Evolutionary conservation across 2,888 invertebrate species (phyloP).

Genomic region (Chrysolina americana): DNA sequence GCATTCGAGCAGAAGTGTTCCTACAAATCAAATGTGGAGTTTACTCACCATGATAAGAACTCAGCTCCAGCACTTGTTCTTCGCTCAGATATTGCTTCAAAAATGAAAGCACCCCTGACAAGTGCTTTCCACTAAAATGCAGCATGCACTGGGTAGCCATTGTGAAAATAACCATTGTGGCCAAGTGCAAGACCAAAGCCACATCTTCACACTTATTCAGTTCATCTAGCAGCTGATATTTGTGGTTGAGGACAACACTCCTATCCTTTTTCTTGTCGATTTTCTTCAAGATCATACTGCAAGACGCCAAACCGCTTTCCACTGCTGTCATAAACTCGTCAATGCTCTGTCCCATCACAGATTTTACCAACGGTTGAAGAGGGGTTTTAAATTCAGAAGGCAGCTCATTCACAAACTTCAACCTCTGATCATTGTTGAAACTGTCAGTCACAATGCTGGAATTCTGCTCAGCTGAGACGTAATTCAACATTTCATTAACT

Average conservation of each 20-base stretch:
- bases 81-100: slow-evolving; percentile 79
- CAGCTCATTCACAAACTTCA: slow-evolving; percentile 79
- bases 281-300: slow-evolving; percentile 88
- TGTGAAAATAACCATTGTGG: slow-evolving; percentile 85
- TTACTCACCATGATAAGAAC: slow-evolving; percentile 84
- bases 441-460: slow-evolving; percentile 75
- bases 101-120: slow-evolving; percentile 83
- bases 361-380: slow-evolving; percentile 78
- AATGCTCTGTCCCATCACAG: slow-evolving; percentile 78
- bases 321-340: slow-evolving; percentile 86
- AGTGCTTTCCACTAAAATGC: slow-evolving; percentile 95
- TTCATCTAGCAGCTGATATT: slow-evolving; percentile 86
- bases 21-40: neutral
- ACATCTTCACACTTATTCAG: slow-evolving; percentile 82
- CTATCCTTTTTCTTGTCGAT: slow-evolving; percentile 92
- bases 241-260: slow-evolving; percentile 82
- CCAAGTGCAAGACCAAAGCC: slow-evolving; percentile 84
- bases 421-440: slow-evolving; percentile 77
- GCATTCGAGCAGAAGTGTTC: neutral
- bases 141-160: slow-evolving; percentile 85
- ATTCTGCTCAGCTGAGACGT: slow-evolving; percentile 83
- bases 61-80: slow-evolving; percentile 77
- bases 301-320: slow-evolving; percentile 80
- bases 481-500: slow-evolving; percentile 82
- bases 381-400: slow-evolving; percentile 79